phyloP scores from a whole-genome alignment of 2,797 vertebrate species.

The Sebastiscus tertius region DNA sequence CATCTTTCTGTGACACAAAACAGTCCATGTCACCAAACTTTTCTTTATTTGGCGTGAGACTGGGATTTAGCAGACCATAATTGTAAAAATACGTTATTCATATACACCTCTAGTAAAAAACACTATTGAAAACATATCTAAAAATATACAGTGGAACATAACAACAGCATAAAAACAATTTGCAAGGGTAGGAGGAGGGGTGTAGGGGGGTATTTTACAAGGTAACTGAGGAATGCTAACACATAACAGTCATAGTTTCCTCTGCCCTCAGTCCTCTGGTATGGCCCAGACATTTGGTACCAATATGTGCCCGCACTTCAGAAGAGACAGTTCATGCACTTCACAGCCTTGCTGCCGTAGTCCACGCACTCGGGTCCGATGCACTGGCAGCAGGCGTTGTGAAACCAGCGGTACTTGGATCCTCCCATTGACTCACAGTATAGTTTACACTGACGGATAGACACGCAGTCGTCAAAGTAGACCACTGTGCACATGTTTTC shows the following conservation, averaged over 20 bases:
- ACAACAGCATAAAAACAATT: slow-evolving; percentile 79
- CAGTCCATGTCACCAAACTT: slow-evolving; percentile 69
- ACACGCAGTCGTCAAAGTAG: slow-evolving; percentile 99
- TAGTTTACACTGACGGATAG: slow-evolving; percentile 97
- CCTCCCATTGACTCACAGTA: slow-evolving; percentile 99
- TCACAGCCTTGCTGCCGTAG: slow-evolving; percentile 96
- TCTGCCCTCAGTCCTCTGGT: slow-evolving; percentile 69
- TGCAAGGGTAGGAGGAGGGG: slow-evolving; percentile 42
- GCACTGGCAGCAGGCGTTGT: slow-evolving; percentile 99
- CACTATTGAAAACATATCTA: slow-evolving; percentile 76
- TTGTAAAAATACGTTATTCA: slow-evolving; percentile 84
- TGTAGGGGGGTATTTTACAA: slow-evolving; percentile 74
- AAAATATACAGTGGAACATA: slow-evolving; percentile 81
- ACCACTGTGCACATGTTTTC: slow-evolving; percentile 98
- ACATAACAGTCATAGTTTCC: slow-evolving; percentile 63
- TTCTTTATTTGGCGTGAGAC: slow-evolving; percentile 78
- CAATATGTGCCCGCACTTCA: slow-evolving; percentile 78
- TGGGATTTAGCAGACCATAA: slow-evolving; percentile 65
- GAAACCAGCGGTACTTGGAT: slow-evolving; percentile 99
- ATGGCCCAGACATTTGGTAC: slow-evolving; percentile 60
- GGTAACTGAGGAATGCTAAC: slow-evolving; percentile 70
- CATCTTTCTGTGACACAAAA: slow-evolving; percentile 12
- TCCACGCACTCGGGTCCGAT: slow-evolving; percentile 97
- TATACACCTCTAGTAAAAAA: slow-evolving; percentile 82
- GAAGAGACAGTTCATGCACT: slow-evolving; percentile 98